Conservation (phyloP, 2,113 vertebrate species). For the Pangasianodon hypophthalmus region DNA sequence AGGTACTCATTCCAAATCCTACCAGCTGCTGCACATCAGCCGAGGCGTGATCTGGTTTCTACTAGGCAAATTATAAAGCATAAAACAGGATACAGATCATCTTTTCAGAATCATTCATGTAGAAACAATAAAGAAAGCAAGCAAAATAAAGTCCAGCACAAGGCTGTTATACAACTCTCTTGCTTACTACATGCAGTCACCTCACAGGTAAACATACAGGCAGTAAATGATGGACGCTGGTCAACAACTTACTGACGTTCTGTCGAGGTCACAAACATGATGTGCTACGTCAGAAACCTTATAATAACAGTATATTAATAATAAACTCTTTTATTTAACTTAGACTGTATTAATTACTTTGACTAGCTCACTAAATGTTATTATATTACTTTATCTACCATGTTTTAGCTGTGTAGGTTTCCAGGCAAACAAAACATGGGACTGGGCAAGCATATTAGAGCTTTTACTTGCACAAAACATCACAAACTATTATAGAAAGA, state of each 20-base stretch:
- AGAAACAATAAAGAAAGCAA: background rate
- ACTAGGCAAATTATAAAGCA: background rate
- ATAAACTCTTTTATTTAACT: background rate
- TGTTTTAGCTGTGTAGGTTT: background rate
- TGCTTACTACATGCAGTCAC: background rate
- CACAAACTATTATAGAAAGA: background rate
- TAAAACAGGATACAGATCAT: background rate
- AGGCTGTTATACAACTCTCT: background rate
- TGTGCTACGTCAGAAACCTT: background rate
- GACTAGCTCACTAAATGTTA: background rate
- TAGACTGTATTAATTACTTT: background rate
- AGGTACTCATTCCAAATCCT: background rate
- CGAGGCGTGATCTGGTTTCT: background rate
- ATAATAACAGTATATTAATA: background rate
- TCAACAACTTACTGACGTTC: background rate
- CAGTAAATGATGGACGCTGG: background rate
- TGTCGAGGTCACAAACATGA: background rate
- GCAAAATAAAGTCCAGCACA: background rate
- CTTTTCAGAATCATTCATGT: too few species aligned
- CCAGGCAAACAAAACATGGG: background rate
- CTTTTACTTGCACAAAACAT: background rate
- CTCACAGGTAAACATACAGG: background rate
- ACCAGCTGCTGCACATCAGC: background rate
- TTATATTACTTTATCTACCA: background rate
- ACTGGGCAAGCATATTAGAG: too few species aligned